Percentiles rank a stretch among this genome's conserved stretches.
Evolutionary conservation across 2,888 invertebrate genomes (phyloP).

Genomic region (Sepiola atlantica): DNA sequence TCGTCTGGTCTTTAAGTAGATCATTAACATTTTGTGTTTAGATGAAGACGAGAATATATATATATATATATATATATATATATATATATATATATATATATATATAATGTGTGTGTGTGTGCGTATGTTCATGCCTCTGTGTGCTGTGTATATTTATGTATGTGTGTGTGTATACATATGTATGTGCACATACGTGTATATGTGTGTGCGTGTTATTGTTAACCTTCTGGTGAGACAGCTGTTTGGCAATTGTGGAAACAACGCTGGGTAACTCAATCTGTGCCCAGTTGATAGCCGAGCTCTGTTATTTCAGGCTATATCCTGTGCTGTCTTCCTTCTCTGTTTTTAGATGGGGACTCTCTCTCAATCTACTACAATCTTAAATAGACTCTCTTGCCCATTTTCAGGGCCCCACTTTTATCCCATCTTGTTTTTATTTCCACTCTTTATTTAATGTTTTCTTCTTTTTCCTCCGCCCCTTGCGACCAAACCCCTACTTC

Average conservation of each 20-base stretch:
- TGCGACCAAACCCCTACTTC: not conserved
- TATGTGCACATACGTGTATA: not conserved
- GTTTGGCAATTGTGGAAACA: conserved; percentile 32
- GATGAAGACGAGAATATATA: too few relatives aligned
- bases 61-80: not conserved
- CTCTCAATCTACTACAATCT: not conserved
- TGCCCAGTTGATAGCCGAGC: not conserved
- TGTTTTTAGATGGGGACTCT: not conserved
- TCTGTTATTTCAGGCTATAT: conserved; percentile 24
- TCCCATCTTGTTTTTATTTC: not conserved
- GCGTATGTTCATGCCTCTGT: not conserved
- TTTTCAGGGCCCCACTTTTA: not conserved
- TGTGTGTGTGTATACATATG: not conserved
- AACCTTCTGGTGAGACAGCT: not conserved
- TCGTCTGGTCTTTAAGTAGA: not conserved
- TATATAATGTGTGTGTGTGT: not conserved
- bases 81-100: not conserved
- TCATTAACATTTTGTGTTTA: not conserved
- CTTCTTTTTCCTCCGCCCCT: not conserved
- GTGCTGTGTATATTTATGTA: not conserved
- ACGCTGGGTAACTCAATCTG: conserved; percentile 32
- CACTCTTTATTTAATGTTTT: not conserved
- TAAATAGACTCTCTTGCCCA: not conserved
- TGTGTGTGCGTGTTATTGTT: not conserved
- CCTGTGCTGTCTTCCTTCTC: not conserved